Percentiles rank a stretch among this genome's conserved stretches.
Conservation (phyloP, 2,113 vertebrate species). For the Drymodes brunneopygia region DNA sequence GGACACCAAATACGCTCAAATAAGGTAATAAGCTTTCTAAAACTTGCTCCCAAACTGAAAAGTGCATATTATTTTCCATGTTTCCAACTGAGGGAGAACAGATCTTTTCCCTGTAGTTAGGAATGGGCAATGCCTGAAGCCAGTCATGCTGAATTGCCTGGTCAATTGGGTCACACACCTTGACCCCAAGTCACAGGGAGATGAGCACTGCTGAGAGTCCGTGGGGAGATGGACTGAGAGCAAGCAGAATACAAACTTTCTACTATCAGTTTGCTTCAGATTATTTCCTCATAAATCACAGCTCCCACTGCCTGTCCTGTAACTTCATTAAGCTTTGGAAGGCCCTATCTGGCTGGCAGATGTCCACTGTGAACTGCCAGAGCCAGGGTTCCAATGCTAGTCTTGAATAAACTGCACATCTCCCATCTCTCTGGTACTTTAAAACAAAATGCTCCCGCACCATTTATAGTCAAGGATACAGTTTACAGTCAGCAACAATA, state of each 20-base stretch:
- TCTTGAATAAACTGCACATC: neutral
- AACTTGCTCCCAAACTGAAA: neutral
- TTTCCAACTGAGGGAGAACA: neutral
- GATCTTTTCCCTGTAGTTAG: neutral
- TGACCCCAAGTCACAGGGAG: neutral
- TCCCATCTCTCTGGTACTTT: neutral
- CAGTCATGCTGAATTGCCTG: fast-evolving
- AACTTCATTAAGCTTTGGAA: neutral
- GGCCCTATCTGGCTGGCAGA: neutral
- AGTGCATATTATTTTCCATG: neutral
- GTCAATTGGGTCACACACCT: neutral
- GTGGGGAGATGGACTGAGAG: neutral
- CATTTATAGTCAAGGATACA: neutral
- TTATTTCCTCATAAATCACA: neutral
- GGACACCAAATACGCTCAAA: neutral
- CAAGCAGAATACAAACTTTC: neutral
- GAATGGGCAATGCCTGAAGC: neutral
- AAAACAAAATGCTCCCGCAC: neutral
- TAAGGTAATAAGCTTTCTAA: neutral
- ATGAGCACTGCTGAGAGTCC: neutral
- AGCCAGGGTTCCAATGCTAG: neutral
- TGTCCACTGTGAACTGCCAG: neutral
- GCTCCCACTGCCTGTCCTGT: neutral
- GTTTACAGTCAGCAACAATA: neutral
- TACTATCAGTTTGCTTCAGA: neutral